Percentiles rank a stretch among this genome's conserved stretches.
These are phyloP conservation scores for Esox masquinongy DNA, from an alignment of 2,797 vertebrate genomes.

Conservation along the genomic window DNA sequence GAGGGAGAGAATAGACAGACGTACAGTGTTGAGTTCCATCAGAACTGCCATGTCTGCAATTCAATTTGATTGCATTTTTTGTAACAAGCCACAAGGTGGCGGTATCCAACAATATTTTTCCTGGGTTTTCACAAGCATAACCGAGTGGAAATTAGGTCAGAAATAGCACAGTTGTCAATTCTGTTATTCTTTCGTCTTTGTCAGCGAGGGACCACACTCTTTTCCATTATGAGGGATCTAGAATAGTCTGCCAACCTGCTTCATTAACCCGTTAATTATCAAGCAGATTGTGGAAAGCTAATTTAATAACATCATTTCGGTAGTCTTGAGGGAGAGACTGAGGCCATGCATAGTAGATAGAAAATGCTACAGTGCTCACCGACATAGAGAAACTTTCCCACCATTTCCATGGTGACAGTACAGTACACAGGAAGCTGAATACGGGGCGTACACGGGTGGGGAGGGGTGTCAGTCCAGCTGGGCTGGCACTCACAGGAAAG, in stretches of 20 bases:
- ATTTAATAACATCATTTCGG: background rate
- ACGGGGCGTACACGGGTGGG: background rate
- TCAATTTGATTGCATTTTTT: background rate
- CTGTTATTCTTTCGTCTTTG: background rate
- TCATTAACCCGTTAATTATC: background rate
- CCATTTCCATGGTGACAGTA: slow-evolving; percentile 6
- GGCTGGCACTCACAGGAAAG: background rate
- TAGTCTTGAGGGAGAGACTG: background rate
- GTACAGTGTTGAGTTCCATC: background rate
- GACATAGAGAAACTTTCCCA: background rate
- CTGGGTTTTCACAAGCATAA: background rate
- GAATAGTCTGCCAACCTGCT: background rate
- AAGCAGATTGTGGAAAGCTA: background rate
- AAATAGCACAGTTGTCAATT: background rate
- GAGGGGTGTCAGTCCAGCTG: background rate
- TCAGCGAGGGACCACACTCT: background rate
- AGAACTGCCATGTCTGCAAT: background rate
- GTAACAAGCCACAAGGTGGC: background rate
- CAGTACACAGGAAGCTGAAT: background rate
- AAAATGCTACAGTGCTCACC: background rate
- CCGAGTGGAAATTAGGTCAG: background rate
- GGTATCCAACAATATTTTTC: background rate
- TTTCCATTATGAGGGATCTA: background rate
- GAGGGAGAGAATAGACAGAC: background rate
- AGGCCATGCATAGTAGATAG: background rate